Evolutionary conservation across 1,140 invertebrate genomes (phyloP).

Genomic region (Rhizoglyphus robini): DNA sequence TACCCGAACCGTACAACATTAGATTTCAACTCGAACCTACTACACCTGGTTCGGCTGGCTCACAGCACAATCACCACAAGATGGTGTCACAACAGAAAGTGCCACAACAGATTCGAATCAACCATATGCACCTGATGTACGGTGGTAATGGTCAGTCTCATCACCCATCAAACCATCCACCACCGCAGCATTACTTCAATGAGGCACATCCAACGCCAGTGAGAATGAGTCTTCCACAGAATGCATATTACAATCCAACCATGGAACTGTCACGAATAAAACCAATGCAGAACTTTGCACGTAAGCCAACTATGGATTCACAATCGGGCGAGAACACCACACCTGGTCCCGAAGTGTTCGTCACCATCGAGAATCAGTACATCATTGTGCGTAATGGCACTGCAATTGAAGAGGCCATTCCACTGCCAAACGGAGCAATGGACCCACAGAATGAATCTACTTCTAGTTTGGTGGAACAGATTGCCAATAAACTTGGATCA

Average conservation of each 20-base stretch:
- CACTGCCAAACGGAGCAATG: too few relatives aligned
- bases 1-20: background rate
- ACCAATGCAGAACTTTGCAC: too few relatives aligned
- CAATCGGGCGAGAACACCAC: too few relatives aligned
- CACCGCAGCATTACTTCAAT: background rate
- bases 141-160: background rate
- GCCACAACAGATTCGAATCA: background rate
- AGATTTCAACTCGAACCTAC: too few relatives aligned
- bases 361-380: conserved; percentile 11
- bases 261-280: too few relatives aligned
- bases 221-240: too few relatives aligned
- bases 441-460: too few relatives aligned
- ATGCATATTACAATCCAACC: too few relatives aligned
- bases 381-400: background rate
- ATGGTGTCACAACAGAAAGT: background rate
- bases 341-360: background rate
- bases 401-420: background rate
- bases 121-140: background rate
- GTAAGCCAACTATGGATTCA: too few relatives aligned
- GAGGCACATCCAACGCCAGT: too few relatives aligned
- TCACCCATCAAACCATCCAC: background rate
- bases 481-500: background rate
- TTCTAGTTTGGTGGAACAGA: too few relatives aligned
- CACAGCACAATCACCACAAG: background rate
- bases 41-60: too few relatives aligned